phyloP scores from a whole-genome alignment of 2,797 vertebrate species.

The Alca torda region DNA sequence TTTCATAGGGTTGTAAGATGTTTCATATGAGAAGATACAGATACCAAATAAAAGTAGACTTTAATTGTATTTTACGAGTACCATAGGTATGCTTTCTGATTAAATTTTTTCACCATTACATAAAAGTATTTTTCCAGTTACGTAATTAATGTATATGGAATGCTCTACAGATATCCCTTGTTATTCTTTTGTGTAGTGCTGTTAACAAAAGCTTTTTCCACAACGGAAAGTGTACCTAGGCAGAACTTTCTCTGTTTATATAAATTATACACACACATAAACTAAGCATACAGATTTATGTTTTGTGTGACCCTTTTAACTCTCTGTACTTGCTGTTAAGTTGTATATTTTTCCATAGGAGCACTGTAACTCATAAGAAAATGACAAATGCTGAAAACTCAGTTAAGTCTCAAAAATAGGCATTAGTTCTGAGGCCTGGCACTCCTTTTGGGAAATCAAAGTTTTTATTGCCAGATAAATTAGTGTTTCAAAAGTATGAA shows the following conservation, averaged over 20 bases:
- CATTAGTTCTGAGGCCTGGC: constrained; percentile 75
- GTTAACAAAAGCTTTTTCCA: constrained; percentile 67
- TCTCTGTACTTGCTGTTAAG: constrained; percentile 77
- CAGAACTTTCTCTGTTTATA: constrained; percentile 72
- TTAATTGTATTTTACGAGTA: constrained; percentile 9
- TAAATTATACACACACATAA: constrained; percentile 74
- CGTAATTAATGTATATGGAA: constrained; percentile 3
- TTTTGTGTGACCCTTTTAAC: constrained; percentile 80
- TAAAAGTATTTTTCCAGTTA: constrained; percentile 18
- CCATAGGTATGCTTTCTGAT: background rate
- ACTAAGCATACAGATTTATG: constrained; percentile 77
- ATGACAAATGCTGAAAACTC: constrained; percentile 76
- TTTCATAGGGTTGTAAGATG: background rate
- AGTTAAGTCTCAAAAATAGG: constrained; percentile 76
- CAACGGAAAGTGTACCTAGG: constrained; percentile 51
- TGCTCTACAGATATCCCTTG: background rate
- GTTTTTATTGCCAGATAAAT: constrained; percentile 81
- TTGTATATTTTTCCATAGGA: constrained; percentile 77
- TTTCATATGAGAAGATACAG: background rate
- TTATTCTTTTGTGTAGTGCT: constrained; percentile 39
- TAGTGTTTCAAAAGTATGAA: constrained; percentile 81
- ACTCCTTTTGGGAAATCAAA: constrained; percentile 83
- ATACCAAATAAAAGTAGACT: background rate
- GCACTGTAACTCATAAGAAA: constrained; percentile 76
- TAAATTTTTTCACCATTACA: constrained; percentile 19